These are phyloP conservation scores for Alloplasta piceator DNA, from an alignment of 2,888 invertebrate species.

Conservation along the genomic window DNA sequence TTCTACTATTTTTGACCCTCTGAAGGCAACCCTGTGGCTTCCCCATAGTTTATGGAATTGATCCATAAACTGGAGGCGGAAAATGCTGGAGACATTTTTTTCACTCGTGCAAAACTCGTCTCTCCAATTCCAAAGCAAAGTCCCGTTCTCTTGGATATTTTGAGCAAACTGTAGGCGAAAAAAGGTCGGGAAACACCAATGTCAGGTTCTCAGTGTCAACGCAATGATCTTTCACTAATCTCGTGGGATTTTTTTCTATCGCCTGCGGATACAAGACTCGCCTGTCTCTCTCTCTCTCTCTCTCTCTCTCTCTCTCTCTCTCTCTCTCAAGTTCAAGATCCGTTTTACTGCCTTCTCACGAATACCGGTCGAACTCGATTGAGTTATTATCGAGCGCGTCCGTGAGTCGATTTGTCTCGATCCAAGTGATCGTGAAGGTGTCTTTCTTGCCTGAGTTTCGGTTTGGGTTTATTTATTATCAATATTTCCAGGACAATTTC, in stretches of 20 bases:
- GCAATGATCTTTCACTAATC: background rate
- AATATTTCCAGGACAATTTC: too few species aligned
- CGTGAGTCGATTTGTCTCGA: background rate
- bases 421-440: too few species aligned
- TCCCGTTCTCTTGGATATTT: background rate
- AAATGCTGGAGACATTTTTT: background rate
- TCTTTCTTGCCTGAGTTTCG: too few species aligned
- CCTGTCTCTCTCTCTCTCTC: too few species aligned
- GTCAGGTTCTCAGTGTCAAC: background rate
- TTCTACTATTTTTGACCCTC: too few species aligned
- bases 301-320: background rate
- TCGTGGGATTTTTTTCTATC: background rate
- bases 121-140: background rate
- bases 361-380: slow-evolving; percentile 46
- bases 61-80: background rate
- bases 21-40: too few species aligned
- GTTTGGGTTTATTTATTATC: too few species aligned
- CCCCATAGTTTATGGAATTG: slow-evolving; percentile 25
- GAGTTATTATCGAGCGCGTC: slow-evolving; percentile 11
- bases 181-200: background rate
- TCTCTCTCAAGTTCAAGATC: slow-evolving; percentile 36
- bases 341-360: slow-evolving; percentile 5
- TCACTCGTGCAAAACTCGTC: background rate
- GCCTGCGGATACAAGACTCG: slow-evolving; percentile 1
- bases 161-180: background rate